Conservation (phyloP, 2,797 vertebrate species). For the Limosa lapponica region DNA sequence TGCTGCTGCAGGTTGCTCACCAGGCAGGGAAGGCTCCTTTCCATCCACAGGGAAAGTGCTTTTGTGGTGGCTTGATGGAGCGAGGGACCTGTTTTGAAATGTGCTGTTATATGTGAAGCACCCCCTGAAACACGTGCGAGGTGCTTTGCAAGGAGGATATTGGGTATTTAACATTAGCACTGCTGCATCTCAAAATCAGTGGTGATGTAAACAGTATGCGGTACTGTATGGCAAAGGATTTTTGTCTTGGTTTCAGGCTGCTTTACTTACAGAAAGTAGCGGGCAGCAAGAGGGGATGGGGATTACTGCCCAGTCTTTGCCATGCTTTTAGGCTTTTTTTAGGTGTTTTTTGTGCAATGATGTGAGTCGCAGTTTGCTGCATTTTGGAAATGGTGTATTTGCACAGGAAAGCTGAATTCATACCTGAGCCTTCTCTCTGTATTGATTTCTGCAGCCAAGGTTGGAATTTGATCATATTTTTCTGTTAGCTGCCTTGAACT, state of each 20-base stretch:
- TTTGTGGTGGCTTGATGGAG: not conserved
- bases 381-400: not conserved
- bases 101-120: not conserved
- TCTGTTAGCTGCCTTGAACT: not conserved
- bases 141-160: not conserved
- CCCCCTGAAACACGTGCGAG: accelerated
- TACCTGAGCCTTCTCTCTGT: not conserved
- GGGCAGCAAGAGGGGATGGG: not conserved
- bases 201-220: not conserved
- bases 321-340: not conserved
- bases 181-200: not conserved
- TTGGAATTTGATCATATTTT: not conserved
- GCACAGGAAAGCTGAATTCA: not conserved
- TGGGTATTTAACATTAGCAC: not conserved
- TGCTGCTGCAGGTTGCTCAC: not conserved
- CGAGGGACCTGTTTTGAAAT: not conserved
- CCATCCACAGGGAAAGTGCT: not conserved
- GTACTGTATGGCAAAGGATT: not conserved
- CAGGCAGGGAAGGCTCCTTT: not conserved
- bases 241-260: not conserved
- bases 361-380: not conserved
- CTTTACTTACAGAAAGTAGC: not conserved
- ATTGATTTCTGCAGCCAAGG: not conserved
- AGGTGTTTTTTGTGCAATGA: not conserved
- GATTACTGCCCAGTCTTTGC: not conserved